Base-by-base conservation (phyloP, 2,113 vertebrate species). In the Kryptolebias marmoratus region DNA sequence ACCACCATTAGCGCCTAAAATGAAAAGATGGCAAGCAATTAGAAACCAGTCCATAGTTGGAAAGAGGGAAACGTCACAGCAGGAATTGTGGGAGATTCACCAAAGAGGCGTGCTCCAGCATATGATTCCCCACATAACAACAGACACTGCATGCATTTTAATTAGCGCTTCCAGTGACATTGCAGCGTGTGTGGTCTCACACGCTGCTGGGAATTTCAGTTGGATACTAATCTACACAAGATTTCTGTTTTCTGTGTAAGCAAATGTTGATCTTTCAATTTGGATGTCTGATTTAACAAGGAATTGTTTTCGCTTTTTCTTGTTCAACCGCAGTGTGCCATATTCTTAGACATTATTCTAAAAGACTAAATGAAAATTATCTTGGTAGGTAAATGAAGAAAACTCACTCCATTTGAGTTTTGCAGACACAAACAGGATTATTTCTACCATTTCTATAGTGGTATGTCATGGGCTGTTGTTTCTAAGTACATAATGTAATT, bases 71-170 rank as follows among this genome's bases (percentile, higher is more conserved):
- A 77, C 77, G 75, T 86, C 86, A 83, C 89, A 90, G 86, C 87
- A 77, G 90, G 89, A 76, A 73, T 86, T 85, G 75, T 77, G 73
- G 87, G 82, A 85, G 83, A 86, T 84, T 89, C 88, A 79, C 82
- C 48, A 71, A 86, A 68, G 71, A 88, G 50, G 77, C 90, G 80
- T 93, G 91, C 87, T 87, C 81, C 65, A n/a, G 90, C 90, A 91
- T 92, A 86, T 80, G 83, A 88, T 87, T 87, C 80, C 74, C 50
- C 50, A 78, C 87, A 90, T 87, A 78, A 90, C 87, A 87, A 77
- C 87, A 82, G 86, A 87, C 81, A 63, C 68, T 49, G 44, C 66
- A 67, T 63, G 85, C 82, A 91, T 91, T 88, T 85, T 89, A 92
- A 92, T 91, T 85, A 89, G 86, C 78, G 82, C 70, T 85, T 60